phyloP scores from a whole-genome alignment of 2,113 vertebrate species.

The Nothobranchius kuhntae region DNA sequence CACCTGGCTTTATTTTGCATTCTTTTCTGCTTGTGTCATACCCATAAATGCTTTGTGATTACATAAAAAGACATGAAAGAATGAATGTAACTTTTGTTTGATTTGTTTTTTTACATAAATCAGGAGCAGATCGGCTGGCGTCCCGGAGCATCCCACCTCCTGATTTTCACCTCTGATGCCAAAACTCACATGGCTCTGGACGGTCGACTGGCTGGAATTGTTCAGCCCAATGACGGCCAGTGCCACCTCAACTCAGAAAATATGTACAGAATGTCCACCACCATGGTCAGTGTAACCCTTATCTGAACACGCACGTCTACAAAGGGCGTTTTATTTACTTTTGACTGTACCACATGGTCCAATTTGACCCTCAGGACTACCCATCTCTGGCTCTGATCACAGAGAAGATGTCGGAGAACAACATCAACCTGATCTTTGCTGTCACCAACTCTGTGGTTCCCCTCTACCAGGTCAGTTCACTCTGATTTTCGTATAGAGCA shows the following conservation, averaged over 20 bases:
- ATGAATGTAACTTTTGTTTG: not conserved
- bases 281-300: slow-evolving; percentile 80
- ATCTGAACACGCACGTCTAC: not conserved
- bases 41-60: not conserved
- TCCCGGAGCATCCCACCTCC: slow-evolving; percentile 90
- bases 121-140: slow-evolving; percentile 97
- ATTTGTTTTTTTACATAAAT: not conserved
- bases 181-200: slow-evolving; percentile 96
- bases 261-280: slow-evolving; percentile 89
- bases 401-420: slow-evolving; percentile 97
- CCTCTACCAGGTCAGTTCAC: slow-evolving; percentile 84
- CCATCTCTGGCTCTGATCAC: slow-evolving; percentile 95
- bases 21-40: slow-evolving; percentile 1
- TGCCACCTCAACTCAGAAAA: slow-evolving; percentile 89
- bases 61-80: too few species aligned
- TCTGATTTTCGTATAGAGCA: too few species aligned
- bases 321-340: not conserved
- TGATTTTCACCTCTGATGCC: slow-evolving; percentile 96
- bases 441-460: slow-evolving; percentile 85
- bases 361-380: slow-evolving; percentile 84
- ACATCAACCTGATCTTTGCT: slow-evolving; percentile 98
- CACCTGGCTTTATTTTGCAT: slow-evolving; percentile 6
- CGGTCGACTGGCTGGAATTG: slow-evolving; percentile 91
- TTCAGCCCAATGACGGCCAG: slow-evolving; percentile 90
- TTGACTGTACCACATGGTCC: not conserved